These are phyloP conservation scores for Dasysyrphus tricinctus DNA, from an alignment of 2,888 invertebrate genomes.

Conservation along the genomic window DNA sequence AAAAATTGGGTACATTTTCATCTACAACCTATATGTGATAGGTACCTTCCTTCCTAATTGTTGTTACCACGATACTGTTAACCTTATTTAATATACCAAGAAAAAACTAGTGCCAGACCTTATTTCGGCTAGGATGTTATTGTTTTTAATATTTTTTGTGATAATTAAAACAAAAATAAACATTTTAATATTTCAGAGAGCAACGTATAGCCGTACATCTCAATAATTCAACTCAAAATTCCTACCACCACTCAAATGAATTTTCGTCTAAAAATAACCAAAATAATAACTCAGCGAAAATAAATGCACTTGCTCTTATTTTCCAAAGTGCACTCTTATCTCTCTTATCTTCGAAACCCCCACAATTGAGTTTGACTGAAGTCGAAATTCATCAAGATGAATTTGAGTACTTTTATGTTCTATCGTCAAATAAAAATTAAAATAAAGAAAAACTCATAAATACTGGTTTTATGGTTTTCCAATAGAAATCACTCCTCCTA, in stretches of 20 bases:
- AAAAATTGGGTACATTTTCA: too few relatives aligned
- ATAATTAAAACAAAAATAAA: too few relatives aligned
- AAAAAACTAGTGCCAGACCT: too few relatives aligned
- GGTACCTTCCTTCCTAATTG: too few relatives aligned
- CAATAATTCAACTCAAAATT: not conserved
- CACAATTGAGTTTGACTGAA: not conserved
- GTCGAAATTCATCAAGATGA: constrained; percentile 16
- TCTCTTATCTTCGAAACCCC: constrained; percentile 1
- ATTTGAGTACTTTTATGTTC: not conserved
- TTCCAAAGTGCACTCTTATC: not conserved
- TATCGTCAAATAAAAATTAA: not conserved
- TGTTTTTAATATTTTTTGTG: too few relatives aligned
- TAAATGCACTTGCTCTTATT: not conserved
- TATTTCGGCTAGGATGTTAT: too few relatives aligned
- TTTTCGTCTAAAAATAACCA: not conserved
- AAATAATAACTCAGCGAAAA: constrained; percentile 21
- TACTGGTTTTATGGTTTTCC: constrained; percentile 70
- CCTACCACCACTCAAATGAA: not conserved
- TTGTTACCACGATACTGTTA: too few relatives aligned
- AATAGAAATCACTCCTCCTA: constrained; percentile 69
- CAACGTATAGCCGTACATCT: not conserved
- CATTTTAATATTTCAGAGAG: too few relatives aligned
- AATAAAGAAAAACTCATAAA: constrained; percentile 58
- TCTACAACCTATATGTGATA: too few relatives aligned
- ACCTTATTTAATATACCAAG: too few relatives aligned